Evolutionary conservation across 2,888 invertebrate genomes (phyloP).

Genomic region (Hydraecia micacea): DNA sequence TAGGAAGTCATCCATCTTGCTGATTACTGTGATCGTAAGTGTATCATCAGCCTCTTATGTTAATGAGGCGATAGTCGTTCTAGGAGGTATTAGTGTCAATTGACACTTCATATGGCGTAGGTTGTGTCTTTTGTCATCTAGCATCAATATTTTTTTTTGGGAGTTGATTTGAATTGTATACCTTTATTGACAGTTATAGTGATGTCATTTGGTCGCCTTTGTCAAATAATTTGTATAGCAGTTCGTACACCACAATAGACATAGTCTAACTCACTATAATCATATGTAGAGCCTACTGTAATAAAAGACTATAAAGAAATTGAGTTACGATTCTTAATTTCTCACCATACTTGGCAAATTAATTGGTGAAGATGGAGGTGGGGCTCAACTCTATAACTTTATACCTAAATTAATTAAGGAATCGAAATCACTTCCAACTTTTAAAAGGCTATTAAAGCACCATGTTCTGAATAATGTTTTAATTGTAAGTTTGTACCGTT

Average conservation of each 20-base stretch:
- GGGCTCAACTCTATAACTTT: neutral
- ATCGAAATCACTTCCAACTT: neutral
- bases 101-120: constrained; percentile 40
- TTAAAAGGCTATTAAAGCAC: neutral
- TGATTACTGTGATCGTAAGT: constrained; percentile 21
- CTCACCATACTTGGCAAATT: neutral
- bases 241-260: neutral
- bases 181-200: constrained; percentile 25
- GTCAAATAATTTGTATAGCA: constrained; percentile 5
- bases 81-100: constrained; percentile 51
- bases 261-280: neutral
- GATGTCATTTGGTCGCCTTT: constrained; percentile 21
- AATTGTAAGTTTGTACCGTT: too few species aligned
- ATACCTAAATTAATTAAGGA: neutral
- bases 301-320: neutral
- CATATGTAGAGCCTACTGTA: neutral
- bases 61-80: constrained; percentile 33
- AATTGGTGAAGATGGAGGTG: neutral
- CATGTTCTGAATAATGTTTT: neutral
- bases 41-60: constrained; percentile 45
- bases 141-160: constrained; percentile 31
- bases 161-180: constrained; percentile 33
- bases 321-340: neutral
- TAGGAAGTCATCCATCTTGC: constrained; percentile 46
- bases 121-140: constrained; percentile 18